Evolutionary conservation across 2,113 vertebrate species (phyloP).

Genomic region (Aegypius monachus): DNA sequence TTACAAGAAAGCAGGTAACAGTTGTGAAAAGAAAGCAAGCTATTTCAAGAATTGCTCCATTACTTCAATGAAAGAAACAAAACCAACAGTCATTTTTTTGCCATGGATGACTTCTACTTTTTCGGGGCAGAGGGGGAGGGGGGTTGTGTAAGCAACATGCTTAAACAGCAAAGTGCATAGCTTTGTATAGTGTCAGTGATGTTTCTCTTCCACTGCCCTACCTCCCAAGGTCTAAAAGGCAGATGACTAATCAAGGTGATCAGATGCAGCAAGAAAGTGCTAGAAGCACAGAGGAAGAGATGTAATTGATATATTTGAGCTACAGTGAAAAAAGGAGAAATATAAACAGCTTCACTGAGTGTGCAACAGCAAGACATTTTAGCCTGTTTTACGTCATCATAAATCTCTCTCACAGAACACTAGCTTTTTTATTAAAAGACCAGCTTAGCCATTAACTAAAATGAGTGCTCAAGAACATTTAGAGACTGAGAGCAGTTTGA

Average conservation of each 20-base stretch:
- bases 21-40: neutral
- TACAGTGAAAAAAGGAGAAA: neutral
- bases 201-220: neutral
- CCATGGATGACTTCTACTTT: neutral
- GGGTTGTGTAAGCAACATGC: neutral
- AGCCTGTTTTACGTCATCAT: neutral
- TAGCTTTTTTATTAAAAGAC: neutral
- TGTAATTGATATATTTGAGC: neutral
- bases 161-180: neutral
- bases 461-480: neutral
- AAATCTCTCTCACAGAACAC: neutral
- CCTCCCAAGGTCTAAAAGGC: neutral
- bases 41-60: neutral
- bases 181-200: neutral
- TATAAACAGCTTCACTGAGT: neutral
- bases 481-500: neutral
- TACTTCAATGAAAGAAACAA: neutral
- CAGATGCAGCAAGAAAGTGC: neutral
- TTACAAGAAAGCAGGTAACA: neutral
- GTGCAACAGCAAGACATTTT: neutral
- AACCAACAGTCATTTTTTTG: neutral
- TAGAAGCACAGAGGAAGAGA: neutral
- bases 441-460: neutral
- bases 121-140: rapidly evolving
- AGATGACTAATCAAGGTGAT: neutral